Percentiles rank a stretch among this genome's conserved stretches.
Conservation (phyloP, 2,113 vertebrate genomes). For the Dermatemys mawii region DNA sequence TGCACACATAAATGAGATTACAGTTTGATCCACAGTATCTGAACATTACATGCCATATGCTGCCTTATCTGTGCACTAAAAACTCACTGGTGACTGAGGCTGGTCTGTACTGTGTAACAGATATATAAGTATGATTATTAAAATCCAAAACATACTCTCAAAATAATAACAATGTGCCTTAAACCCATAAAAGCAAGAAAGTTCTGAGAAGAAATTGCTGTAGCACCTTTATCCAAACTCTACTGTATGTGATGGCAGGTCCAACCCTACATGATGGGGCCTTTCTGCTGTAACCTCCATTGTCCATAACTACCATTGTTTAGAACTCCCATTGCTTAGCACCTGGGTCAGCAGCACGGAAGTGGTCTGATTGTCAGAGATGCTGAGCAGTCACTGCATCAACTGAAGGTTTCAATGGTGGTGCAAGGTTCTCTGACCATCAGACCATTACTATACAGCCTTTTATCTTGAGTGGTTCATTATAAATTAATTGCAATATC, state of each 20-base stretch:
- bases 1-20: neutral
- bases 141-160: neutral
- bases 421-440: neutral
- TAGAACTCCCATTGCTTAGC: neutral
- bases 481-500: neutral
- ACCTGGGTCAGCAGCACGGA: neutral
- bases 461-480: neutral
- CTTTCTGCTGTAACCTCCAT: neutral
- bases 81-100: neutral
- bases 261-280: neutral
- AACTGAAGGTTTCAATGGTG: neutral
- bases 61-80: neutral
- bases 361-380: neutral
- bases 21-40: neutral
- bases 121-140: neutral
- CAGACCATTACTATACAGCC: neutral
- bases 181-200: neutral
- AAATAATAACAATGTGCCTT: neutral
- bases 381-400: neutral
- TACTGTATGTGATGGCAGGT: neutral
- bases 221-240: neutral
- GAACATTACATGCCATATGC: neutral
- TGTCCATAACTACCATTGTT: neutral
- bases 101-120: neutral
- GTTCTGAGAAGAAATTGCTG: neutral